Evolutionary conservation across 2,113 vertebrate species (phyloP).

Genomic region (Sebastes schlegelii): DNA sequence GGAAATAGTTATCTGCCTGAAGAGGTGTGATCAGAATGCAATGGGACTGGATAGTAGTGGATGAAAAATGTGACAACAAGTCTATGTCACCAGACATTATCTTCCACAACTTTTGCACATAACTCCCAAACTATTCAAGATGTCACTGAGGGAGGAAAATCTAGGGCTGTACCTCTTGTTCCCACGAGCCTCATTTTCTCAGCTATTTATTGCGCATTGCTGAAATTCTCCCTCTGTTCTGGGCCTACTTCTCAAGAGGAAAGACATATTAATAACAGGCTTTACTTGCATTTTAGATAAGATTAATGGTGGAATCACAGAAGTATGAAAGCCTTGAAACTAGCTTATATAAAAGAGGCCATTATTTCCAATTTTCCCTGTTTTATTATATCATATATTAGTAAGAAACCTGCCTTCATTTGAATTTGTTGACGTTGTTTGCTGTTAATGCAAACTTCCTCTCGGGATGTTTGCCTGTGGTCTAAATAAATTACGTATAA

Average conservation of each 20-base stretch:
- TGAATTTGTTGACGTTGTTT: conserved; percentile 20
- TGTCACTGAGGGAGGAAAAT: conserved; percentile 62
- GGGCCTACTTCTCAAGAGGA: conserved; percentile 35
- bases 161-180: conserved; percentile 41
- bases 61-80: conserved; percentile 74
- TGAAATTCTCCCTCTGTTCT: conserved; percentile 57
- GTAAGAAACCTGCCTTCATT: neutral
- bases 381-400: conserved; percentile 20
- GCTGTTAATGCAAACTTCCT: neutral
- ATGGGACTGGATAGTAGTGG: conserved; percentile 48
- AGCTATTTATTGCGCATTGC: conserved; percentile 72
- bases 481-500: neutral
- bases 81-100: conserved; percentile 68
- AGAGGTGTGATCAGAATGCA: conserved; percentile 71
- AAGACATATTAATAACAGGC: conserved; percentile 48
- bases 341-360: neutral
- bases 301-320: conserved; percentile 17
- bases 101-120: conserved; percentile 69
- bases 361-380: conserved; percentile 15
- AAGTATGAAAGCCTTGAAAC: conserved; percentile 9
- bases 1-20: conserved; percentile 74
- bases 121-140: conserved; percentile 70
- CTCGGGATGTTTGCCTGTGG: neutral
- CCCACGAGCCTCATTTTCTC: conserved; percentile 65
- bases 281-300: conserved; percentile 60